Percentiles rank a stretch among this genome's conserved stretches.
Conservation (phyloP, 2,113 vertebrate genomes). For the Hypanus sabinus region DNA sequence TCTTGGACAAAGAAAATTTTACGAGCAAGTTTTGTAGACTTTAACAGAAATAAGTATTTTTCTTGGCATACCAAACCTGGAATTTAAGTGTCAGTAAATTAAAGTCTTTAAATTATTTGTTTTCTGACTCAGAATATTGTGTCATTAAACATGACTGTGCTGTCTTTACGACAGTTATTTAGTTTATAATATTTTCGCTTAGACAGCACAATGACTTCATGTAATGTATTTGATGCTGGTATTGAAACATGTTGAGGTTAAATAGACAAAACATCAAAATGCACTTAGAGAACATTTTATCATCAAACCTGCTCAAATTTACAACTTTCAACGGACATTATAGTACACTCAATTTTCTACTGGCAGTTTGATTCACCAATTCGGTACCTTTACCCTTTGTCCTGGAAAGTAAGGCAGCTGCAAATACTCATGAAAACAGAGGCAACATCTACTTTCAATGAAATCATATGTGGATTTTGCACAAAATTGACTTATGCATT, state of each 20-base stretch:
- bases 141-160: conserved; percentile 17
- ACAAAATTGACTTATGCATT: not conserved
- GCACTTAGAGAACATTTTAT: not conserved
- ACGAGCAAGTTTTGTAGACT: not conserved
- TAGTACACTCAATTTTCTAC: not conserved
- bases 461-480: not conserved
- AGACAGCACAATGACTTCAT: too few species aligned
- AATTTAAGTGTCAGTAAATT: not conserved
- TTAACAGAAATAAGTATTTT: not conserved
- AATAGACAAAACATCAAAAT: conserved; percentile 11
- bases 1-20: not conserved
- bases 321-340: not conserved
- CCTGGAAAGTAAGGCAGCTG: not conserved
- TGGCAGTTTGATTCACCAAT: not conserved
- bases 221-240: not conserved
- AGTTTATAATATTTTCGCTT: too few species aligned
- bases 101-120: not conserved
- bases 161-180: too few species aligned
- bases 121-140: not conserved
- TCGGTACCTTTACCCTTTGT: not conserved
- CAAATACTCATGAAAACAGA: not conserved
- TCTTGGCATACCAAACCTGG: too few species aligned
- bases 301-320: not conserved
- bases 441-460: not conserved
- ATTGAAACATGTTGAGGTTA: not conserved